Conservation (phyloP, 2,113 vertebrate species). For the Indicator maculatus region DNA sequence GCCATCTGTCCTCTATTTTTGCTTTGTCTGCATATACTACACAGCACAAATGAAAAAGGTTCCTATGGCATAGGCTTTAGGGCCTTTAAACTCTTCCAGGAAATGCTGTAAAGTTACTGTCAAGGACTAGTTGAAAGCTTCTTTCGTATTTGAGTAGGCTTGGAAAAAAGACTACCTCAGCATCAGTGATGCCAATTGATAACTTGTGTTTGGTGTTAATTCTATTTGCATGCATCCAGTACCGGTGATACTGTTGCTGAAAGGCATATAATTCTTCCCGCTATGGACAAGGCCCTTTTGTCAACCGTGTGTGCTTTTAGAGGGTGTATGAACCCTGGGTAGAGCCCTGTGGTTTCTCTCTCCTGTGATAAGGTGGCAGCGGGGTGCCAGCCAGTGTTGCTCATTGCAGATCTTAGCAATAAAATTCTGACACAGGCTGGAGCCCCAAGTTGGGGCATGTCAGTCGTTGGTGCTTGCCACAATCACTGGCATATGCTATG, state of each 20-base stretch:
- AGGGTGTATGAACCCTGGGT: neutral
- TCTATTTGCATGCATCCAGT: neutral
- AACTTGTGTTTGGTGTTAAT: neutral
- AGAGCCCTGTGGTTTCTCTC: neutral
- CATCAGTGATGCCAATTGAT: neutral
- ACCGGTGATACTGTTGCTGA: neutral
- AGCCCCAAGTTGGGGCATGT: accelerated
- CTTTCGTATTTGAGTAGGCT: neutral
- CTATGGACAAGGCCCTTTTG: slow-evolving; percentile 13
- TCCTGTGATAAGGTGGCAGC: neutral
- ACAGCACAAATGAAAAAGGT: neutral
- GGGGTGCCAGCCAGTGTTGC: neutral
- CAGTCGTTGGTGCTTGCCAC: neutral
- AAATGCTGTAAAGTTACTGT: neutral
- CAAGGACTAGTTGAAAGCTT: neutral
- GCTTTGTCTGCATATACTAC: neutral
- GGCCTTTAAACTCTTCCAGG: neutral
- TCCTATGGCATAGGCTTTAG: neutral
- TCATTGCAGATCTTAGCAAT: neutral
- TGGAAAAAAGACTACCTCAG: neutral
- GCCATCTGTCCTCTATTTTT: slow-evolving; percentile 39
- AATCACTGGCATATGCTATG: accelerated
- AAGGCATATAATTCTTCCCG: neutral
- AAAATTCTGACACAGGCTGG: neutral
- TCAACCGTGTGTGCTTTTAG: neutral